A percentile compares a stretch with the other conserved stretches of the same genome.
These are phyloP conservation scores for Silurus asotus DNA, from an alignment of 2,113 vertebrate species.

Conservation along the genomic window DNA sequence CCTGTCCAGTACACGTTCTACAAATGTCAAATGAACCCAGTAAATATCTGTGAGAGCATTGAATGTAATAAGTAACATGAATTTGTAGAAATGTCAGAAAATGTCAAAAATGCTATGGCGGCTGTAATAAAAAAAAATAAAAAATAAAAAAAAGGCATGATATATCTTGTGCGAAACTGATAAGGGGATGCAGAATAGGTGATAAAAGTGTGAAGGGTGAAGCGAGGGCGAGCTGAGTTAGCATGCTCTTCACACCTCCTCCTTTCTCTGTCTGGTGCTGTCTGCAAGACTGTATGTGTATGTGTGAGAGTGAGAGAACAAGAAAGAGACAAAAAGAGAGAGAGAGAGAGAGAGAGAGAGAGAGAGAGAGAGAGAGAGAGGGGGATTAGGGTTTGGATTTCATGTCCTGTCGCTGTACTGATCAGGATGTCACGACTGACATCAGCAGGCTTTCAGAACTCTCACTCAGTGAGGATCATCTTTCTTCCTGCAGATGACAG, in stretches of 20 bases:
- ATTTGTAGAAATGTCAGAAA: background rate
- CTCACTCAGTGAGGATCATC: conserved; percentile 54
- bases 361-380: too few relatives aligned
- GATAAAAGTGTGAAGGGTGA: conserved; percentile 18
- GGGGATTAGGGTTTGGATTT: background rate
- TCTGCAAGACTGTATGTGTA: conserved; percentile 12
- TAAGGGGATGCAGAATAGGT: background rate
- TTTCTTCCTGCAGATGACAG: conserved; percentile 53
- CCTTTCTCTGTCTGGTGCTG: conserved; percentile 12
- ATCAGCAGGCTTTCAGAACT: conserved; percentile 41
- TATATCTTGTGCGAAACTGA: background rate
- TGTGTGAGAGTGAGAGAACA: conserved; percentile 4
- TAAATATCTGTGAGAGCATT: background rate
- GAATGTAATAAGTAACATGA: background rate
- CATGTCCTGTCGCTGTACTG: conserved; percentile 20
- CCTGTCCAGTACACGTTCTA: background rate
- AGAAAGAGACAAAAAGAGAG: too few relatives aligned
- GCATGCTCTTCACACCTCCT: conserved; percentile 39
- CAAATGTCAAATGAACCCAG: too few relatives aligned
- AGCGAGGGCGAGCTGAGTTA: conserved; percentile 24
- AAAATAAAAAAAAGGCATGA: too few relatives aligned
- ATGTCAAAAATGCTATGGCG: background rate
- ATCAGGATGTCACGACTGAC: conserved; percentile 48
- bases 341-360: background rate
- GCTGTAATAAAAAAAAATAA: background rate